A percentile compares a stretch with the other conserved stretches of the same genome.
These are phyloP conservation scores for Myotis yumanensis DNA, from an alignment of 2,113 vertebrate species.

Conservation along the genomic window DNA sequence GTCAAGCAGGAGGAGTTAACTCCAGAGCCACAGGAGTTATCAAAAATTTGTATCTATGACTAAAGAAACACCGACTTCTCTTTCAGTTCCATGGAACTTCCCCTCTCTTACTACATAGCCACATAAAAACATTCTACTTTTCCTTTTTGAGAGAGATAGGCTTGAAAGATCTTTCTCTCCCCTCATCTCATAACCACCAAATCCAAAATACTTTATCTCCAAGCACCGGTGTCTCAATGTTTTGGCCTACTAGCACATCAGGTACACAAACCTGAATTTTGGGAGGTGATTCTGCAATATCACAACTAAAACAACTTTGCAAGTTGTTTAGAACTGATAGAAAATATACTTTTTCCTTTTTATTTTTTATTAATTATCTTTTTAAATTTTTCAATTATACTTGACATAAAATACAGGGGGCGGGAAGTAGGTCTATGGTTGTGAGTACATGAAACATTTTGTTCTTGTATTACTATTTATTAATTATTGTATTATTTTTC, in stretches of 20 bases:
- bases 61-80: not conserved
- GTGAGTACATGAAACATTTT: not conserved
- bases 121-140: not conserved
- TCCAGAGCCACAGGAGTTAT: not conserved
- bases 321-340: not conserved
- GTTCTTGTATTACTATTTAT: not conserved
- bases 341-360: not conserved
- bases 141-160: not conserved
- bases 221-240: not conserved
- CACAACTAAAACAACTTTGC: not conserved
- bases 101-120: not conserved
- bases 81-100: not conserved
- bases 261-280: not conserved
- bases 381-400: not conserved
- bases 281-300: not conserved
- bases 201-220: not conserved
- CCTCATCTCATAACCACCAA: not conserved
- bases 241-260: not conserved
- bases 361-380: not conserved
- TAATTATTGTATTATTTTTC: not conserved
- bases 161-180: not conserved
- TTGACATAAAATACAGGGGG: not conserved
- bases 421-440: not conserved
- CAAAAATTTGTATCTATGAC: not conserved
- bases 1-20: not conserved